Evolutionary conservation across 2,797 vertebrate genomes (phyloP), one percentile per base, ranked within the genome.

Genomic region (Taeniopygia guttata): DNA sequence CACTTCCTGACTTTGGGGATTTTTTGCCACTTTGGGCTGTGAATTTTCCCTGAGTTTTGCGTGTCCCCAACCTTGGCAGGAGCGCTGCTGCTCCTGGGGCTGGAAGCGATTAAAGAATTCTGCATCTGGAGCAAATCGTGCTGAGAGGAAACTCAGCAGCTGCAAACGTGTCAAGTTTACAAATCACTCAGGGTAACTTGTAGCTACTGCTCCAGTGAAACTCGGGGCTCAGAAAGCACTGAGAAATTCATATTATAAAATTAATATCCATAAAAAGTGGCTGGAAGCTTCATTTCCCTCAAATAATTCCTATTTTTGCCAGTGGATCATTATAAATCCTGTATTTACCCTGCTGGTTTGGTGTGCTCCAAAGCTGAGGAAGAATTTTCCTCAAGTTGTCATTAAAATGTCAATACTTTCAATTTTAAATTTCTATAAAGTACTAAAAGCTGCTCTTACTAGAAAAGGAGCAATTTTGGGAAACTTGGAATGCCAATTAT

Each of bases 111-210:
- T 81, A 74, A 5, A 3, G 60, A 19, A 78, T 51, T 26, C 34
- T 87, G 45, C 55, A 94, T 84, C 69, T 95, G 84, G 90, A 83
- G 66, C 52, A 9, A 87, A 76, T 82, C 36, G 78, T 74, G 83
- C 25, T 45, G 64, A 75, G 81, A 49, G 89, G 69, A 62, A 93
- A 93, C 68, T 63, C 22, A 11, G 55, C 67, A 96, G 83, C 56
- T 62, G 67, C 80, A 67, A 95, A 67, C n/a, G 40, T 91, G 80
- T 69, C 59, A 91, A 93, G 76, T 77, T 94, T 80, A 72, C 89
- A 95, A 87, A 95, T 69, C 45, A 5, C 62, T 29, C 23, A 1
- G 30, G 79, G 49, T 59, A 36, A 43, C 21, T 58, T 42, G 26
- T 5, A 79, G 76, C 74, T 75, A 32, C 32, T 84, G 89, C 55